Conservation (phyloP, 2,888 invertebrate species). For the Scaptomyza tumidula region DNA sequence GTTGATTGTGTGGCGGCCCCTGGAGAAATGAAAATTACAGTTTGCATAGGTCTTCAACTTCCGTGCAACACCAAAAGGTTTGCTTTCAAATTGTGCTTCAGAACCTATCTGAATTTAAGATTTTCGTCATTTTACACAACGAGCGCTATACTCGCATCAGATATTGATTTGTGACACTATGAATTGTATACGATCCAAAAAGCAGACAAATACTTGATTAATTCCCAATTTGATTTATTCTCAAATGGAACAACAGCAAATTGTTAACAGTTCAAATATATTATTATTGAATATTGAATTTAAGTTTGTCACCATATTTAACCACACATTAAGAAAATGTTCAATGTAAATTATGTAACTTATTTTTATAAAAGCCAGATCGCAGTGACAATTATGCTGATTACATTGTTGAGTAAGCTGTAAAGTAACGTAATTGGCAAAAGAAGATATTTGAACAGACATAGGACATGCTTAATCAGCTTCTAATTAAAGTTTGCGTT, state of each 20-base stretch:
- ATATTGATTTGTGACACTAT: too few relatives aligned
- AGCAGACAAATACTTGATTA: too few relatives aligned
- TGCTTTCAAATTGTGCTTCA: not conserved
- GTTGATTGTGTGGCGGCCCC: conserved; percentile 32
- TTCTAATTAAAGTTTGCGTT: not conserved
- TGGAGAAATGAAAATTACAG: conserved; percentile 26
- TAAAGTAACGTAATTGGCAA: not conserved
- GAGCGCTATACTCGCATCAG: not conserved
- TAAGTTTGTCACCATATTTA: not conserved
- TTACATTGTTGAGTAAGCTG: too few relatives aligned
- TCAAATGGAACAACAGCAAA: too few relatives aligned
- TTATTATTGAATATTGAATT: not conserved
- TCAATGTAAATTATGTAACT: not conserved
- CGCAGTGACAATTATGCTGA: too few relatives aligned
- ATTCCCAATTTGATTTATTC: too few relatives aligned
- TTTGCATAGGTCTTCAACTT: conserved; percentile 32
- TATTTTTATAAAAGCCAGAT: not conserved
- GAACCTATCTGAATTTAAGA: not conserved
- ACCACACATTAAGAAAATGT: not conserved
- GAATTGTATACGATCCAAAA: not conserved
- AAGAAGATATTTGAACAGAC: not conserved
- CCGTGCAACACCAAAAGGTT: not conserved
- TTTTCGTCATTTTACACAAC: not conserved
- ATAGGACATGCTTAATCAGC: not conserved
- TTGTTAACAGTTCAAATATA: too few relatives aligned